Base-by-base conservation (phyloP, 2,797 vertebrate species). In the Bucorvus abyssinicus region DNA sequence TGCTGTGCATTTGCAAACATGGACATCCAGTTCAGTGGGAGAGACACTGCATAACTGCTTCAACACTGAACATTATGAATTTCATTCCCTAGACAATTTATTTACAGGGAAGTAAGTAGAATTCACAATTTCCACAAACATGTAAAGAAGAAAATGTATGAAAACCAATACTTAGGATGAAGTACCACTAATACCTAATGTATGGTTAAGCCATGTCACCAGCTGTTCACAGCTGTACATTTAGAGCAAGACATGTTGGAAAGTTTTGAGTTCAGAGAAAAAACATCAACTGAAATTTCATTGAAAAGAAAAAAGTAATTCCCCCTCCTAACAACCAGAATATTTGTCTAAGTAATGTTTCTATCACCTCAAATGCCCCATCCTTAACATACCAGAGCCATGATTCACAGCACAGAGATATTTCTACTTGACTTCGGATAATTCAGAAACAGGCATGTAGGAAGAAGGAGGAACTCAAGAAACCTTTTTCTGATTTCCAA, bases 21-120 rank as follows among this genome's bases (percentile, higher is more conserved):
- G 2, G 21, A 29, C 40, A 20, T 19, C 27, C 34, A 53, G 49
- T 19, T n/a, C 45, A 30, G 18, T 0, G 8, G 26, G 26, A 65
- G 4, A 49, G 30, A 29, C 14, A 1, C 17, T 3, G 7, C 23
- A 52, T 3, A 22, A 6, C 11, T 40, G 14, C 14, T 67, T 56
- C 55, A 24, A 0, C 1, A 40, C 3, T 11, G 19, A 53, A 90
- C 88, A 30, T 0, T 30, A 27, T 9, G 1, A 20, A 22, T 79
- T 75, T 50, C 2, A 24, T 77, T 47, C 17, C 11, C 53, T 70
- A 19, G 23, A 40, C 5, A 12, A 65, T 19, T 84, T 79, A 30
- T 19, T 70, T 53, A 21, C 14, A 60, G 18, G 14, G n/a, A 67
- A 42, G 74, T 32, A 79, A 87, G 22, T 3, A 49, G 10, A 50